Evolutionary conservation across 1,140 invertebrate species (phyloP).

Genomic region (Drosophila orena): DNA sequence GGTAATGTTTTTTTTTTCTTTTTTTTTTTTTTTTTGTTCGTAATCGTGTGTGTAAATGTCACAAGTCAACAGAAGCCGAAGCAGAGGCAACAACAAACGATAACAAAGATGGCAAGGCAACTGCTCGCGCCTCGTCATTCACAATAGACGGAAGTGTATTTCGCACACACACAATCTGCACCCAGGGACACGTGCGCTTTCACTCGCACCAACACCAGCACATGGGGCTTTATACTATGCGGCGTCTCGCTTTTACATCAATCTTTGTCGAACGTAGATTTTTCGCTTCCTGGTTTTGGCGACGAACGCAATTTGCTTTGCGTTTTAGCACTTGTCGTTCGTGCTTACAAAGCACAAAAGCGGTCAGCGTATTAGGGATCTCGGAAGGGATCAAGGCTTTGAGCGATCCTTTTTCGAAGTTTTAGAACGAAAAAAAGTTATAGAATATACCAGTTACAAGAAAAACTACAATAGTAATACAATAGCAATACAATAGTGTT

Average conservation of each 20-base stretch:
- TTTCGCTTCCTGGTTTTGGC: conserved; percentile 70
- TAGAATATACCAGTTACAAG: not conserved
- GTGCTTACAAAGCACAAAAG: conserved; percentile 33
- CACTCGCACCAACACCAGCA: conserved; percentile 49
- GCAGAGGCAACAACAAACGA: conserved; percentile 56
- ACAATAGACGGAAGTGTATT: conserved; percentile 80
- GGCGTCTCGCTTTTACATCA: conserved; percentile 75
- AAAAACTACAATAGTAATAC: not conserved
- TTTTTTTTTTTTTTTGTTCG: conserved; percentile 4
- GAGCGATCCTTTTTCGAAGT: not conserved
- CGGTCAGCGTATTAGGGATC: conserved; percentile 31
- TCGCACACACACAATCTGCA: conserved; percentile 41
- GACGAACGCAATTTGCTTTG: conserved; percentile 44
- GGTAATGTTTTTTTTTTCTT: conserved; percentile 2
- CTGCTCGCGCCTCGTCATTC: conserved; percentile 55
- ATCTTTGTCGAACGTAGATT: conserved; percentile 74
- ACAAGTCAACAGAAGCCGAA: conserved; percentile 67
- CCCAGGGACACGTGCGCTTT: conserved; percentile 73
- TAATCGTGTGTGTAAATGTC: conserved; percentile 56
- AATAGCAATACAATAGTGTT: too few relatives aligned
- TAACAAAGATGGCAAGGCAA: conserved; percentile 60
- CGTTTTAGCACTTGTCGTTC: conserved; percentile 48
- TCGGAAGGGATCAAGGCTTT: not conserved
- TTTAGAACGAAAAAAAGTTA: not conserved
- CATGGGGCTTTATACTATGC: conserved; percentile 47